Percentiles rank a stretch among this genome's conserved stretches.
These are phyloP conservation scores for Xyrichtys novacula DNA, from an alignment of 2,797 vertebrate genomes.

Conservation along the genomic window DNA sequence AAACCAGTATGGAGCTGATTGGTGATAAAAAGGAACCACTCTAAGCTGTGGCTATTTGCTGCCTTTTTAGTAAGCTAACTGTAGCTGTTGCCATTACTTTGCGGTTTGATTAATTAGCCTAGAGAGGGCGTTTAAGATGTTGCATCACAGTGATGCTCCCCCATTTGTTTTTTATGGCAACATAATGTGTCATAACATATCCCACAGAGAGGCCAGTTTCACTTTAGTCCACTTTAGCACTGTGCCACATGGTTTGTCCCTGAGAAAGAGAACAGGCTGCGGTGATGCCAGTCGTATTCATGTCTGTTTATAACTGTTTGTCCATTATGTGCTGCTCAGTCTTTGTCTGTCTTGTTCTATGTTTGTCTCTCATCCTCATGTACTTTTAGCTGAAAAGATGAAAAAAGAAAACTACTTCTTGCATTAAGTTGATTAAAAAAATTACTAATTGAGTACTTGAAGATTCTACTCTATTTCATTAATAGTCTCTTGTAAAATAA, in stretches of 20 bases:
- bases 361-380: slow-evolving; percentile 71
- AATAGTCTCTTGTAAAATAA: slow-evolving; percentile 43
- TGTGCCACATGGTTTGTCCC: slow-evolving; percentile 56
- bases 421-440: slow-evolving; percentile 12
- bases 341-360: slow-evolving; percentile 68
- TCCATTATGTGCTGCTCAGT: slow-evolving; percentile 55
- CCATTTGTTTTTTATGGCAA: slow-evolving; percentile 74
- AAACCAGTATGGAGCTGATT: slow-evolving; percentile 20
- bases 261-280: slow-evolving; percentile 47
- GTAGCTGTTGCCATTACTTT: slow-evolving; percentile 54
- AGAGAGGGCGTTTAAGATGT: slow-evolving; percentile 60
- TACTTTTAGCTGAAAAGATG: slow-evolving; percentile 36
- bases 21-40: slow-evolving; percentile 38
- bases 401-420: slow-evolving; percentile 21
- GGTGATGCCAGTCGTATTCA: slow-evolving; percentile 42
- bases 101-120: slow-evolving; percentile 62
- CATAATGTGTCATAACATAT: slow-evolving; percentile 76
- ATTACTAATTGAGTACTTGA: slow-evolving; percentile 22
- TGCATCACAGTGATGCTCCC: slow-evolving; percentile 51
- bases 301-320: slow-evolving; percentile 69
- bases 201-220: slow-evolving; percentile 64
- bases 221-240: slow-evolving; percentile 55
- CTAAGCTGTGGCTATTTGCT: slow-evolving; percentile 22
- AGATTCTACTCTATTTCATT: slow-evolving; percentile 10
- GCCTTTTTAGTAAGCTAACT: slow-evolving; percentile 50